Conservation (phyloP, 2,888 invertebrate genomes). For the Rotaria macrura region DNA sequence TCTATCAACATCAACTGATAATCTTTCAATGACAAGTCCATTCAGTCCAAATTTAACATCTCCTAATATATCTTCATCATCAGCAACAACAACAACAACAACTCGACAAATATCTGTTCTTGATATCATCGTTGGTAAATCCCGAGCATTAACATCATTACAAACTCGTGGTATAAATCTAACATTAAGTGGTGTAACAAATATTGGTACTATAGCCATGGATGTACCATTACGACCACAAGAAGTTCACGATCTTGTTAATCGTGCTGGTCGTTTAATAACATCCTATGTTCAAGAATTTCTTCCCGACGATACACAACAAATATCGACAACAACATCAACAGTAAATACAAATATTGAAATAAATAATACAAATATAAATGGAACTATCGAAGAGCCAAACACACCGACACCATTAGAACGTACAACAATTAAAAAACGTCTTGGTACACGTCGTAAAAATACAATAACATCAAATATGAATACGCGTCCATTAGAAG, state of each 20-base stretch:
- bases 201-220: constrained; percentile 76
- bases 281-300: constrained; percentile 75
- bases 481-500: background rate
- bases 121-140: background rate
- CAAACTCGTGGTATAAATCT: constrained; percentile 34
- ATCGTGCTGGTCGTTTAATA: constrained; percentile 74
- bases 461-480: background rate
- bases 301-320: constrained; percentile 35
- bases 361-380: background rate
- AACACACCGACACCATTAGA: background rate
- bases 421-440: background rate
- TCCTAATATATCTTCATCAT: no score
- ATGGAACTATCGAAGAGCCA: background rate
- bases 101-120: constrained; percentile 10
- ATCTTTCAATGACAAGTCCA: no score
- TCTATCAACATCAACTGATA: background rate
- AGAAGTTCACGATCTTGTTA: constrained; percentile 90
- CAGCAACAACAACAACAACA: constrained; percentile 27
- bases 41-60: no score
- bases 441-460: background rate
- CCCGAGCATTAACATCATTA: background rate
- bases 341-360: no score
- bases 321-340: background rate
- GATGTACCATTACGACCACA: constrained; percentile 97
- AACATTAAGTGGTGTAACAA: constrained; percentile 68